A percentile compares a stretch with the other conserved stretches of the same genome.
Conservation (phyloP, 1,140 invertebrate genomes). For the Hirudo medicinalis region DNA sequence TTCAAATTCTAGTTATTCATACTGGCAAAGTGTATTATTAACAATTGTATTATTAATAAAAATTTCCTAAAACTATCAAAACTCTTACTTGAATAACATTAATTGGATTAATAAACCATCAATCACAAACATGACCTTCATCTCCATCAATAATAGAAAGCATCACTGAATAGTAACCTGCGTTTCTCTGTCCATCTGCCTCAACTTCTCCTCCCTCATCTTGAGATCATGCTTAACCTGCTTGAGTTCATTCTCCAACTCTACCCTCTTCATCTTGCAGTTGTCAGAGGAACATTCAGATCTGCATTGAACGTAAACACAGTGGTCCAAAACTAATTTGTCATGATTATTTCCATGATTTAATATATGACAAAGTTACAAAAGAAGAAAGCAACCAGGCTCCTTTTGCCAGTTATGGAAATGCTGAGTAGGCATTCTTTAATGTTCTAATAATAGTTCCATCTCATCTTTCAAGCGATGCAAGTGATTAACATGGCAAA, state of each 20-base stretch:
- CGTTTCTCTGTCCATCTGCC: slow-evolving; percentile 46
- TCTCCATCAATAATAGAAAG: no score
- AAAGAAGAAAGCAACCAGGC: no score
- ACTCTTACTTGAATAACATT: background rate
- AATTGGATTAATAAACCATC: background rate
- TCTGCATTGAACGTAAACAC: slow-evolving; percentile 28
- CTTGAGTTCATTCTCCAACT: slow-evolving; percentile 64
- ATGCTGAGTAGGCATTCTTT: no score
- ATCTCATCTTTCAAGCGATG: no score
- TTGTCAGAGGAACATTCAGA: slow-evolving; percentile 56
- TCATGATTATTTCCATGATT: no score
- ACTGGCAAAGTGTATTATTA: background rate
- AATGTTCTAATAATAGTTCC: slow-evolving; percentile 20
- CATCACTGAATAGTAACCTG: slow-evolving; percentile 34
- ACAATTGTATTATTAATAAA: background rate
- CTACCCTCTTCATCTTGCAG: slow-evolving; percentile 58
- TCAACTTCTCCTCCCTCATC: slow-evolving; percentile 55
- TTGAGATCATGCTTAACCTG: slow-evolving; percentile 60
- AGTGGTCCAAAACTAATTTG: no score
- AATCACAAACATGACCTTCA: background rate
- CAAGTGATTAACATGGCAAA: no score
- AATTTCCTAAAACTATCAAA: background rate
- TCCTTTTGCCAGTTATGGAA: no score
- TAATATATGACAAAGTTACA: no score
- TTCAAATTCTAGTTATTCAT: no score